A percentile compares a stretch with the other conserved stretches of the same genome.
Evolutionary conservation across 64 coral and sea anemone genomes (phyloP).

Genomic region (Stylophora pistillata): DNA sequence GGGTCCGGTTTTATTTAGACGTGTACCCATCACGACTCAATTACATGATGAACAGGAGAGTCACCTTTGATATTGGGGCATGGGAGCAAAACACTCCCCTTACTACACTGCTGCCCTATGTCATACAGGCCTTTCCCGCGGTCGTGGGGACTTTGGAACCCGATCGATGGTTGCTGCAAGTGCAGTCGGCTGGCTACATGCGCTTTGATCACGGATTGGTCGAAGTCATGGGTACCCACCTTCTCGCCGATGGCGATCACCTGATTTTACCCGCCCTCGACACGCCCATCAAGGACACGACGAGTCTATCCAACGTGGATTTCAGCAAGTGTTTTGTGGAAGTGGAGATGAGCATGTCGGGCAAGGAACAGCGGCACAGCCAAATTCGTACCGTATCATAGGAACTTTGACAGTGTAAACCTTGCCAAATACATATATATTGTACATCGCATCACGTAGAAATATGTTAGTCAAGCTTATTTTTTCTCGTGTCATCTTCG

Average conservation of each 20-base stretch:
- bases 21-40: not conserved
- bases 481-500: too few species aligned
- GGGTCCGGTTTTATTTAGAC: not conserved
- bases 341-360: too few species aligned
- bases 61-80: conserved; percentile 12
- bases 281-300: conserved; percentile 27
- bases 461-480: too few species aligned
- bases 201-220: not conserved
- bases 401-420: too few species aligned
- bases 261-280: conserved; percentile 27
- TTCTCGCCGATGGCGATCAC: not conserved
- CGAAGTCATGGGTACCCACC: not conserved
- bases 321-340: too few species aligned
- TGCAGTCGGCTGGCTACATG: not conserved
- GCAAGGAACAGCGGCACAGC: too few species aligned
- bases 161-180: conserved; percentile 18
- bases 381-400: too few species aligned
- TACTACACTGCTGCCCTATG: not conserved
- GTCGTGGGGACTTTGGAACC: not conserved
- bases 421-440: too few species aligned
- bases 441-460: too few species aligned
- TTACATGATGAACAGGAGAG: not conserved
- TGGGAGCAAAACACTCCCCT: not conserved
- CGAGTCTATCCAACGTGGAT: conserved; percentile 16
- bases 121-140: not conserved